Evolutionary conservation across 2,888 invertebrate genomes (phyloP), one percentile per base, ranked within the genome.

Genomic region (Tolmerus cingulatus): DNA sequence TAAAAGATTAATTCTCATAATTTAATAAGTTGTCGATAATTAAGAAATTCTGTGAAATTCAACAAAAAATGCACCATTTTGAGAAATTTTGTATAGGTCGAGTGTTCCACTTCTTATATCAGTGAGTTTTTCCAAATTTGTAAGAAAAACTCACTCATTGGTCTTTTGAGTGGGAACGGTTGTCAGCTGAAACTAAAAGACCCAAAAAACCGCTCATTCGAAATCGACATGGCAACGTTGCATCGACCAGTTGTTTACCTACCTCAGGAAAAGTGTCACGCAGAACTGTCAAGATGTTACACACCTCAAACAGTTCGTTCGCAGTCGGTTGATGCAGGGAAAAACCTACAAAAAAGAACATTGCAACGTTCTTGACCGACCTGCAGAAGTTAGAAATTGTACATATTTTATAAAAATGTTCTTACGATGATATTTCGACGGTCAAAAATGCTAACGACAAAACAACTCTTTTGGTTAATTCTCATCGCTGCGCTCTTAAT

Each of bases 391-490:
- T 23, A 27, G 43, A 79, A 51, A 46, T 5, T 16, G 14, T 7
- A 8, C 46, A 7, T 23, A 27, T 57, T 57, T 34, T 5, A 23
- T 57, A 37, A 79, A 86, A 88, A 89, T 89, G 89, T 87, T 82
- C 87, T 88, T 87, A 88, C 87, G 87, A 90, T 90, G 90, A 89
- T 89, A 89, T 87, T 89, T n/a, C 87, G 89, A 87, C 90, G 90
- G 90, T 86, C 91, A 51, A 90, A 91, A 89, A 92, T 92, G 92
- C 90, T 92, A 82, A 89, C 90, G 86, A 90, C 90, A 82, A 91
- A 91, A 76, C 92, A 91, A 74, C 87, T 91, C 76, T 90, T 92
- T 89, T 92, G 90, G 90, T 88, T 92, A 27, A 87, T 91, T 74
- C 87, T 92, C n/a, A 89, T 89, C 46, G 89, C 90, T 79, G 89